Conservation (phyloP, 2,113 vertebrate genomes). For the Brachyhypopomus gauderio region DNA sequence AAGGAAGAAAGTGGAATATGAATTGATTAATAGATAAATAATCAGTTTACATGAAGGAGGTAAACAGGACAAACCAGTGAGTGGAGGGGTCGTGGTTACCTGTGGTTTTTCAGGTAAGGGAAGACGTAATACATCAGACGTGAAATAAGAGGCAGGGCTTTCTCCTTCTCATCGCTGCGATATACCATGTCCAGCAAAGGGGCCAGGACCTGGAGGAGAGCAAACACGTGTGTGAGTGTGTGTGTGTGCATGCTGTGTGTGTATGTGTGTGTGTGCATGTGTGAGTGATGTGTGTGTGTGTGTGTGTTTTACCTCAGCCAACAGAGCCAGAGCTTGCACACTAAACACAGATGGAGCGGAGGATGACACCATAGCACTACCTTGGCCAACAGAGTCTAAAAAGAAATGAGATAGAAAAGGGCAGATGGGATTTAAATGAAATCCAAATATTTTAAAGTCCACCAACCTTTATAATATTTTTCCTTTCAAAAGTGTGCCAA, state of each 20-base stretch:
- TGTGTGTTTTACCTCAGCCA: constrained; percentile 84
- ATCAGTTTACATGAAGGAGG: not conserved
- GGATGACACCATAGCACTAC: constrained; percentile 89
- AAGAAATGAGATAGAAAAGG: not conserved
- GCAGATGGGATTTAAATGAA: not conserved
- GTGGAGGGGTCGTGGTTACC: constrained; percentile 63
- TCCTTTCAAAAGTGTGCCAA: not conserved
- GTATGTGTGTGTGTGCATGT: not conserved
- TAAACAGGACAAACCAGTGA: not conserved
- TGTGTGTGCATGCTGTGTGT: not conserved
- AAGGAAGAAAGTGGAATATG: not conserved
- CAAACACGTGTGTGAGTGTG: not conserved
- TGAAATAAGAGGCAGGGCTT: constrained; percentile 90
- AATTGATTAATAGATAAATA: too few relatives aligned
- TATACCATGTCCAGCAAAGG: constrained; percentile 95
- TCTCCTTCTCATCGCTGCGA: constrained; percentile 96
- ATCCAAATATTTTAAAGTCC: not conserved
- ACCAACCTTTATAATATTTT: not conserved
- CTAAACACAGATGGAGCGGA: constrained; percentile 93
- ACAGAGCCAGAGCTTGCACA: constrained; percentile 90
- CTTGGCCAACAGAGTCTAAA: constrained; percentile 76
- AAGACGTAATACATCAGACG: constrained; percentile 95
- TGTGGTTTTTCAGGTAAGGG: constrained; percentile 95
- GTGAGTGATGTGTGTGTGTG: not conserved
- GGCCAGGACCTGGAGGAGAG: constrained; percentile 81